These are phyloP conservation scores for Cacoxenus indagator DNA, from an alignment of 2,888 invertebrate genomes.

Conservation along the genomic window DNA sequence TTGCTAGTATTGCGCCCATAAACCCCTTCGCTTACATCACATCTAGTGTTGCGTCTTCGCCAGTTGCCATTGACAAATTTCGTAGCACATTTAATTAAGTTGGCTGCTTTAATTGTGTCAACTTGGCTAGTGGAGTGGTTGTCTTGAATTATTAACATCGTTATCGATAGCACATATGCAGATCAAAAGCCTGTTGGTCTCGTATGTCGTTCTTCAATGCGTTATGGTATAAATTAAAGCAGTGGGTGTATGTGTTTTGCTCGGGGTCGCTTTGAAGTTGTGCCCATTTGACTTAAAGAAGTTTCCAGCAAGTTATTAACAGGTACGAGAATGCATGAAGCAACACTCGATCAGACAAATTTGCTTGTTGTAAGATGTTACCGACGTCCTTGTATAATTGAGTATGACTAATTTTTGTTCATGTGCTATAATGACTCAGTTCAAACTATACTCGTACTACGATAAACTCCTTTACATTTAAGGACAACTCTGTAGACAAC, in stretches of 20 bases:
- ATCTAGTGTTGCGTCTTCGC: background rate
- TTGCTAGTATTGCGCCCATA: background rate
- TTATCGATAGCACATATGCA: conserved; percentile 50
- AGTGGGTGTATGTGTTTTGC: background rate
- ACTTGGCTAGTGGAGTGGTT: conserved; percentile 29
- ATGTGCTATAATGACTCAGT: too few relatives aligned
- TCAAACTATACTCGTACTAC: too few relatives aligned
- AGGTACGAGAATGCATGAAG: too few relatives aligned
- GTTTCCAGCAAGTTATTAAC: too few relatives aligned
- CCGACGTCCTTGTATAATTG: too few relatives aligned
- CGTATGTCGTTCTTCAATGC: background rate
- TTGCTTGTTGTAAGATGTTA: too few relatives aligned
- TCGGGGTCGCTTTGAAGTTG: background rate
- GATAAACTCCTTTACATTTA: too few relatives aligned
- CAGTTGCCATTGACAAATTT: conserved; percentile 54
- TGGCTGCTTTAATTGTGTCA: conserved; percentile 27
- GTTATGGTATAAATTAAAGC: background rate
- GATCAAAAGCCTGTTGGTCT: conserved; percentile 8
- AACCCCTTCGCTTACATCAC: background rate
- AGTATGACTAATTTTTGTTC: too few relatives aligned
- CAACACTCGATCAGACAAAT: too few relatives aligned
- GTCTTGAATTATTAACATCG: conserved; percentile 44
- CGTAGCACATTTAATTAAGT: conserved; percentile 51
- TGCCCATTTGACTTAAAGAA: too few relatives aligned
- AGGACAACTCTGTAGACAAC: too few relatives aligned